A percentile compares a stretch with the other conserved stretches of the same genome.
Evolutionary conservation across 2,888 invertebrate species (phyloP).

Genomic region (Amphimallon solstitiale): DNA sequence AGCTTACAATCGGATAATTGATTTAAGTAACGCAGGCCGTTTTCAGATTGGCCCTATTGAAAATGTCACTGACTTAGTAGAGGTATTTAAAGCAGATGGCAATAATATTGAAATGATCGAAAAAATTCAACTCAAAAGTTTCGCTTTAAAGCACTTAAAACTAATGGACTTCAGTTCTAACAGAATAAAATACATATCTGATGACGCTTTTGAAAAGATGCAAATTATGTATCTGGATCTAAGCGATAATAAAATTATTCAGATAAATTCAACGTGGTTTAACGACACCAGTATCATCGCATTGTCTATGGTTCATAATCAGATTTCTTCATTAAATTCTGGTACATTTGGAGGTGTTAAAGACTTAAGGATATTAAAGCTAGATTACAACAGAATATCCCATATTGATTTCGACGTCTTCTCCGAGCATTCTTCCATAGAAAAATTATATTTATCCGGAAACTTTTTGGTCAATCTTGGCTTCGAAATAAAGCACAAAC

Average conservation of each 20-base stretch:
- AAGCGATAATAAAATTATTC: conserved; percentile 1
- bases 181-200: not conserved
- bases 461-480: not conserved
- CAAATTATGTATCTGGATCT: not conserved
- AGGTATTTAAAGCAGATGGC: conserved; percentile 12
- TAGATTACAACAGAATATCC: conserved; percentile 7
- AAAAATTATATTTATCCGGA: conserved; percentile 15
- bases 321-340: not conserved
- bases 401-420: not conserved
- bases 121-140: conserved; percentile 5
- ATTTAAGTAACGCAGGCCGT: too few relatives aligned
- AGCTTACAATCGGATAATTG: too few relatives aligned
- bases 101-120: not conserved
- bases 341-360: not conserved
- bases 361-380: not conserved
- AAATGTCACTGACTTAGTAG: not conserved
- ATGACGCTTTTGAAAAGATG: conserved; percentile 1
- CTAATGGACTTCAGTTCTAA: not conserved
- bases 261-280: conserved; percentile 14
- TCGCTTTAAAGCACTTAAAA: not conserved
- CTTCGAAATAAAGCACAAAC: not conserved
- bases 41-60: too few relatives aligned
- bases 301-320: conserved; percentile 1
- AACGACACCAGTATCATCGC: not conserved
- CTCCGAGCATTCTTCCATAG: not conserved